A percentile compares a stretch with the other conserved stretches of the same genome.
Evolutionary conservation across 2,797 vertebrate genomes (phyloP).

Genomic region (Hyperoplus lanceolatus): DNA sequence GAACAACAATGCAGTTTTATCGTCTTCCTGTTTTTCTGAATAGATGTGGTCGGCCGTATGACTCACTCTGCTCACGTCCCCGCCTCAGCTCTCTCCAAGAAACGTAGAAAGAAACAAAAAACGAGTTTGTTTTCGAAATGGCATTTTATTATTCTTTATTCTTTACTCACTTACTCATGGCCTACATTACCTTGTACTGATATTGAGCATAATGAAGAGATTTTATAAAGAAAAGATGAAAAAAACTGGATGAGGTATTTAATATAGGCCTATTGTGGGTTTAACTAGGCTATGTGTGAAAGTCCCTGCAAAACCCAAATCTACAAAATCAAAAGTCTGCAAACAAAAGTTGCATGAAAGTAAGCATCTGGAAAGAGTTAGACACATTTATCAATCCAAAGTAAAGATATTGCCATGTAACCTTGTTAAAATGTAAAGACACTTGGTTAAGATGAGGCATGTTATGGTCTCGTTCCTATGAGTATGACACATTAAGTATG

Average conservation of each 20-base stretch:
- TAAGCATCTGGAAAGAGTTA: no score
- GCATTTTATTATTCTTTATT: not conserved
- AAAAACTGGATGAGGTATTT: not conserved
- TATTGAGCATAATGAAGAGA: not conserved
- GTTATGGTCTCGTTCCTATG: no score
- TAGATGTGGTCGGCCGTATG: slow-evolving; percentile 49
- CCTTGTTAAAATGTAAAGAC: no score
- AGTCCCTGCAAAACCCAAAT: no score
- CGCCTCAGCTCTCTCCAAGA: slow-evolving; percentile 42
- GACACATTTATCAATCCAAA: no score
- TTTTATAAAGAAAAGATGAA: not conserved
- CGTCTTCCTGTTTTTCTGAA: slow-evolving; percentile 75
- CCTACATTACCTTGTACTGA: slow-evolving; percentile 4
- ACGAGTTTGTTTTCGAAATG: slow-evolving; percentile 14
- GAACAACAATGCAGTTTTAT: slow-evolving; percentile 72
- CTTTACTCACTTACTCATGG: slow-evolving; percentile 10
- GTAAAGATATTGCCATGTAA: no score
- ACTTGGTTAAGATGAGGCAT: no score
- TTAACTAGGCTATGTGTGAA: not conserved
- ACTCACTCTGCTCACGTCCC: slow-evolving; percentile 43
- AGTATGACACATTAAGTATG: no score
- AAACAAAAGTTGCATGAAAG: no score
- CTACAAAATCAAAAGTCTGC: no score
- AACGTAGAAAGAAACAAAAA: slow-evolving; percentile 14
- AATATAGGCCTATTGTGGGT: not conserved